Conservation (phyloP, 64 coral and sea anemone genomes). For the Cladopsammia gracilis region DNA sequence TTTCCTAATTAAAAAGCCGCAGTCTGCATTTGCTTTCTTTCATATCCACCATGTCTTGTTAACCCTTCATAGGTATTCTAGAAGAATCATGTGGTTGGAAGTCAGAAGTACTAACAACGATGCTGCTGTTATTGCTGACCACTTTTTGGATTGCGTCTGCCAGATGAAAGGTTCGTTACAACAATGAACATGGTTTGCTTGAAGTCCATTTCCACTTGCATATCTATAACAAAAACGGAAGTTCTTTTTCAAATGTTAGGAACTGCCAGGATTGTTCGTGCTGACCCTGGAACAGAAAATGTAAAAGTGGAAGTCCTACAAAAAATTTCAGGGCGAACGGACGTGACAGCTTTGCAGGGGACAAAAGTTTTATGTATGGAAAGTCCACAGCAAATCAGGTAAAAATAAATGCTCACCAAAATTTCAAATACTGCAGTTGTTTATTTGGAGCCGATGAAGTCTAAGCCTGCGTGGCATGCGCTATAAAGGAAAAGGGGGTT, state of each 20-base stretch:
- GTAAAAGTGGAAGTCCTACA: conserved; percentile 26
- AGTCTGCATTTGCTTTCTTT: too few species aligned
- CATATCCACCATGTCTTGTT: background rate
- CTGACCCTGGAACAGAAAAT: conserved; percentile 68
- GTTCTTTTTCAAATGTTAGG: background rate
- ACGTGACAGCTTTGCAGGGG: conserved; percentile 48
- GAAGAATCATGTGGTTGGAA: conserved; percentile 77
- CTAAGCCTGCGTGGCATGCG: too few species aligned
- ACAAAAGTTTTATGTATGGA: conserved; percentile 70
- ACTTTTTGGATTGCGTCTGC: conserved; percentile 41
- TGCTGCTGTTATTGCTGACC: conserved; percentile 55
- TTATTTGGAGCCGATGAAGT: too few species aligned
- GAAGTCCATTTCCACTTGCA: background rate
- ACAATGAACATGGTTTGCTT: background rate
- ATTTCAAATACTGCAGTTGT: too few species aligned
- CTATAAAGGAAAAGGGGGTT: too few species aligned
- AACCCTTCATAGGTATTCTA: conserved; percentile 56
- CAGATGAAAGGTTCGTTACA: conserved; percentile 49
- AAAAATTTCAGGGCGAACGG: conserved; percentile 5
- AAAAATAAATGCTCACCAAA: too few species aligned
- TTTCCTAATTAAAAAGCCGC: too few species aligned
- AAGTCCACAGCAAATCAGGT: conserved; percentile 11
- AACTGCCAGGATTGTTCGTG: conserved; percentile 46
- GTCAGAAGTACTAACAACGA: conserved; percentile 66
- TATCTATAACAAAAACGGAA: background rate